These are phyloP conservation scores for Setophaga kirtlandii DNA, from an alignment of 2,113 vertebrate genomes.

Conservation along the genomic window DNA sequence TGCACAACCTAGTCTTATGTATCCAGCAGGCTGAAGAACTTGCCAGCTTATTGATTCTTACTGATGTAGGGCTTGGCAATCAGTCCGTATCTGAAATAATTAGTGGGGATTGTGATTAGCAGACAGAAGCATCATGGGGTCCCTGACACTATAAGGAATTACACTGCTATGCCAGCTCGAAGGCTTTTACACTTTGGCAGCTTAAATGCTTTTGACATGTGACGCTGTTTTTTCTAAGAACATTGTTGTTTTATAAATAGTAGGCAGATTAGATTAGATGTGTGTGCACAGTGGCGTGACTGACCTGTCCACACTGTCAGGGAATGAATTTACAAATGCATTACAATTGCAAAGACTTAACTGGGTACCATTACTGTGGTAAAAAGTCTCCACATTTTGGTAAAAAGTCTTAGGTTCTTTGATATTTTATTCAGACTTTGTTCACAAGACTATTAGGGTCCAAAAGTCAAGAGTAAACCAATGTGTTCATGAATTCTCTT, in stretches of 20 bases:
- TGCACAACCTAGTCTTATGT: neutral
- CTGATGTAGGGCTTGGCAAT: neutral
- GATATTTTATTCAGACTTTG: neutral
- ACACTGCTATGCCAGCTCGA: neutral
- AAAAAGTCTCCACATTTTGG: neutral
- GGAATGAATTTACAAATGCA: neutral
- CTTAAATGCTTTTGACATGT: neutral
- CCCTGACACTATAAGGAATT: neutral
- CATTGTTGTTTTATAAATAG: neutral
- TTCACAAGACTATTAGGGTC: neutral
- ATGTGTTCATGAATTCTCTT: fast-evolving
- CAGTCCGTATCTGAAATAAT: neutral
- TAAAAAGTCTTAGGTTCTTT: neutral
- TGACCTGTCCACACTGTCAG: neutral
- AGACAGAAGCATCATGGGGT: neutral
- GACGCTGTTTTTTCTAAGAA: neutral
- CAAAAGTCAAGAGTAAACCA: neutral
- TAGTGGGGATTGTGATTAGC: neutral
- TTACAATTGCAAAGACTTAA: neutral
- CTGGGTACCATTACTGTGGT: no score
- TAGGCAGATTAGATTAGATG: neutral
- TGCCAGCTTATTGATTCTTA: neutral
- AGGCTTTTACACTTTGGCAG: neutral
- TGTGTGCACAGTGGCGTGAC: neutral
- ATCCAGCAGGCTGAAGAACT: neutral